Percentiles rank a stretch among this genome's conserved stretches.
phyloP scores from a whole-genome alignment of 2,888 invertebrate species.

The Scrobipalpa atriplicella region DNA sequence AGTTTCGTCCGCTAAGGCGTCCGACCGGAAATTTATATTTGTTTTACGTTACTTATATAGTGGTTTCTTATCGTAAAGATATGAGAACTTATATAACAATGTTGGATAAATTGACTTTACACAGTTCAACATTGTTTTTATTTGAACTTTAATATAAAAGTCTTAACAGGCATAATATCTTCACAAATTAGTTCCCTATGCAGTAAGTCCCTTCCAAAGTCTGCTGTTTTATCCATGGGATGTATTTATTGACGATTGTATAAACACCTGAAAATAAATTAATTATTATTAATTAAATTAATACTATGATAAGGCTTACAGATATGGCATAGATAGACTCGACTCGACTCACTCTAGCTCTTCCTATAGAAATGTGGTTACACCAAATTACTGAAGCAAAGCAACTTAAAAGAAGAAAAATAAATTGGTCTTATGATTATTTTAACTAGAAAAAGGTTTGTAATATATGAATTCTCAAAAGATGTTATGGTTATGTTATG shows the following conservation, averaged over 20 bases:
- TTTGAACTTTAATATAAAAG: conserved; percentile 11
- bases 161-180: not conserved
- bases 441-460: too few relatives aligned
- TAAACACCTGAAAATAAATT: conserved; percentile 75
- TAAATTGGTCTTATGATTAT: too few relatives aligned
- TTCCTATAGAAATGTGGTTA: too few relatives aligned
- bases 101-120: not conserved
- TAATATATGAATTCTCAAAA: too few relatives aligned
- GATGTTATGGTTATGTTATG: too few relatives aligned
- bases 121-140: conserved; percentile 9
- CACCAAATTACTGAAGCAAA: too few relatives aligned
- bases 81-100: not conserved
- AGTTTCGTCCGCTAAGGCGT: not conserved
- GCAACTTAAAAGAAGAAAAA: too few relatives aligned
- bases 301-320: not conserved
- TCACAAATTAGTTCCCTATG: conserved; percentile 24
- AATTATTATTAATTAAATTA: not conserved
- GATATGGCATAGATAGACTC: too few relatives aligned
- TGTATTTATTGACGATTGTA: conserved; percentile 80
- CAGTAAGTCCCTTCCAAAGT: conserved; percentile 69
- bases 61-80: conserved; percentile 15
- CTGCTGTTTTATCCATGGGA: conserved; percentile 77
- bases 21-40: not conserved
- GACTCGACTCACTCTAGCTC: too few relatives aligned
- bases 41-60: not conserved